These are phyloP conservation scores for Parazoanthus darwini DNA, from an alignment of 92 coral and sea anemone species.

Conservation along the genomic window DNA sequence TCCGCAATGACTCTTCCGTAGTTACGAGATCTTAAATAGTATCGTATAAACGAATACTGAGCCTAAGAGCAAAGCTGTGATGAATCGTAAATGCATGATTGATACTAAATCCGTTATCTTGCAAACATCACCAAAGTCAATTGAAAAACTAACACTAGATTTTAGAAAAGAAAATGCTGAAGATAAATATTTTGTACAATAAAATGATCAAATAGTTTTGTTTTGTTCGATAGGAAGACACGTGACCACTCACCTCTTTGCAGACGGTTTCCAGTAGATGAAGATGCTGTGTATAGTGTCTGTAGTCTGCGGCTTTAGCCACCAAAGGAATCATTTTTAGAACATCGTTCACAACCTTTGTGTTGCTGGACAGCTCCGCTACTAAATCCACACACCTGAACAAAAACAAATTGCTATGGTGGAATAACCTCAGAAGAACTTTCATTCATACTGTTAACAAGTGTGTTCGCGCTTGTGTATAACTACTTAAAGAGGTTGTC, in stretches of 20 bases:
- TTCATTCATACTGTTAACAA: too few relatives aligned
- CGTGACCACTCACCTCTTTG: conserved; percentile 68
- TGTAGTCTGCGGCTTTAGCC: conserved; percentile 78
- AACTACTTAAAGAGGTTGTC: too few relatives aligned
- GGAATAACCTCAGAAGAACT: too few relatives aligned
- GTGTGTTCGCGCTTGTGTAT: too few relatives aligned
- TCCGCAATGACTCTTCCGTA: not conserved
- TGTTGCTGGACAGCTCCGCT: conserved; percentile 81
- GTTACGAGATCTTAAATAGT: not conserved
- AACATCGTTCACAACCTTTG: conserved; percentile 67
- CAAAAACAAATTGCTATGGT: not conserved
- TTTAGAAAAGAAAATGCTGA: not conserved
- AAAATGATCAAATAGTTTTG: not conserved
- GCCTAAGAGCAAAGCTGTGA: not conserved
- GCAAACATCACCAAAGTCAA: not conserved
- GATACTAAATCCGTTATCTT: not conserved
- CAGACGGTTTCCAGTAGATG: conserved; percentile 93
- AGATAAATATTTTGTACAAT: not conserved
- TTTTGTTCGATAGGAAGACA: not conserved
- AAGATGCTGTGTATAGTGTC: conserved; percentile 87
- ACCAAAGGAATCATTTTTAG: conserved; percentile 65
- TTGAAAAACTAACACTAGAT: not conserved
- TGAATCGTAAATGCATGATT: not conserved
- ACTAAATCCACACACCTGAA: conserved; percentile 82
- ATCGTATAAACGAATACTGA: not conserved